Evolutionary conservation across 2,797 vertebrate genomes (phyloP).

Genomic region (Aulostomus chinensis): DNA sequence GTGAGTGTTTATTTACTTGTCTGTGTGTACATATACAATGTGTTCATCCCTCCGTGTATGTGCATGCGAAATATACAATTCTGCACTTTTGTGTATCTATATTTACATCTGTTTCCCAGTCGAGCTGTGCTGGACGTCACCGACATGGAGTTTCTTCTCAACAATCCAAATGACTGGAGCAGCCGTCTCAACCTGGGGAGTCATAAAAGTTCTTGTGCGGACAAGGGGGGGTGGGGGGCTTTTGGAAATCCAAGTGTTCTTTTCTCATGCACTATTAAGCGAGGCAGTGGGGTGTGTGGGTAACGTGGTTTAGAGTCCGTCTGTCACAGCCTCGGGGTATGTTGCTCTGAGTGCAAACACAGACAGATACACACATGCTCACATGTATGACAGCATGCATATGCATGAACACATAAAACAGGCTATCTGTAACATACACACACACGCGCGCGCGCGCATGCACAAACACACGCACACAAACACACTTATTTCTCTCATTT

Average conservation of each 20-base stretch:
- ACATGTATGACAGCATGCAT: conserved; percentile 20
- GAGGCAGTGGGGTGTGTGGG: conserved; percentile 76
- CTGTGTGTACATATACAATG: conserved; percentile 17
- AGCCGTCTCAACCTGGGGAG: conserved; percentile 55
- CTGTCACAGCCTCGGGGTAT: conserved; percentile 70
- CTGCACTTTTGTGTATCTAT: background rate
- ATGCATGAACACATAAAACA: conserved; percentile 41
- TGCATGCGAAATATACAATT: background rate
- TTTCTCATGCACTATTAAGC: conserved; percentile 84
- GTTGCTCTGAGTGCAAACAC: conserved; percentile 48
- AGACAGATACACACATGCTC: conserved; percentile 16
- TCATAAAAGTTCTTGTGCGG: conserved; percentile 75
- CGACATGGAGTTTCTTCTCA: conserved; percentile 41
- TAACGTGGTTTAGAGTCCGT: conserved; percentile 74
- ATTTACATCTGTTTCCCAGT: conserved; percentile 10
- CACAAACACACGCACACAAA: conserved; percentile 26
- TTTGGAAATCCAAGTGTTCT: conserved; percentile 81
- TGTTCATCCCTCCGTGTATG: background rate
- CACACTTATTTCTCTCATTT: conserved; percentile 52
- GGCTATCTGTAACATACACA: conserved; percentile 28
- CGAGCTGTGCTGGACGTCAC: conserved; percentile 26
- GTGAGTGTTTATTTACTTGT: conserved; percentile 36
- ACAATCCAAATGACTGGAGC: conserved; percentile 34
- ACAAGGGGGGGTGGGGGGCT: conserved; percentile 31
- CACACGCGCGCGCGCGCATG: conserved; percentile 3